phyloP scores from a whole-genome alignment of 2,797 vertebrate species.

The Octomys mimax region DNA sequence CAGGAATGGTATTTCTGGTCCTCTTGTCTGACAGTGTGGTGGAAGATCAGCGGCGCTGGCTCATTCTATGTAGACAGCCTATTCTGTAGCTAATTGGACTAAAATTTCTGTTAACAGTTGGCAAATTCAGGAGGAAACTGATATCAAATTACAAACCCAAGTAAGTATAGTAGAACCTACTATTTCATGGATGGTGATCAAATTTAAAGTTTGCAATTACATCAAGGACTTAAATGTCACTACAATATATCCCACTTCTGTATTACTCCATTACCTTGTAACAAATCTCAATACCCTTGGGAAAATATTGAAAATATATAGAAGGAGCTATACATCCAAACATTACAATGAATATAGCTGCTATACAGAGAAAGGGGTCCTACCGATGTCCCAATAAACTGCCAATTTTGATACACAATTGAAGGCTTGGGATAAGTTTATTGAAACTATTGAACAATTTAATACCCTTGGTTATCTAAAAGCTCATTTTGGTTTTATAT shows the following conservation, averaged over 20 bases:
- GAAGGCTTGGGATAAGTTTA: too few relatives aligned
- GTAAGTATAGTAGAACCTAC: background rate
- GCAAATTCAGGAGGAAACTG: background rate
- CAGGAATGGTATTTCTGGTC: background rate
- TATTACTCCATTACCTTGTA: background rate
- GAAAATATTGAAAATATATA: background rate
- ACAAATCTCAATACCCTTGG: background rate
- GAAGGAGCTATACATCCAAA: background rate
- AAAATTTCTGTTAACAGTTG: background rate
- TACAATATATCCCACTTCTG: background rate
- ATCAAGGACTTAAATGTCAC: background rate
- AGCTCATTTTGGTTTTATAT: too few relatives aligned
- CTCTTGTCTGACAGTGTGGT: background rate
- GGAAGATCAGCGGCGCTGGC: background rate
- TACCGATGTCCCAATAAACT: too few relatives aligned
- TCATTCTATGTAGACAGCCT: background rate
- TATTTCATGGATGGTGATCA: background rate
- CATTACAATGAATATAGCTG: too few relatives aligned
- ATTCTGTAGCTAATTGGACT: background rate
- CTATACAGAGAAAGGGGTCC: too few relatives aligned
- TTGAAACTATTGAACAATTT: too few relatives aligned
- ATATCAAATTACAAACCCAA: background rate
- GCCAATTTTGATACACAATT: too few relatives aligned
- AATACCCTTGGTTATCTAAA: too few relatives aligned
- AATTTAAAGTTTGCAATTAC: background rate